Conservation (phyloP, 2,888 invertebrate genomes). For the Mesochorus sp. region DNA sequence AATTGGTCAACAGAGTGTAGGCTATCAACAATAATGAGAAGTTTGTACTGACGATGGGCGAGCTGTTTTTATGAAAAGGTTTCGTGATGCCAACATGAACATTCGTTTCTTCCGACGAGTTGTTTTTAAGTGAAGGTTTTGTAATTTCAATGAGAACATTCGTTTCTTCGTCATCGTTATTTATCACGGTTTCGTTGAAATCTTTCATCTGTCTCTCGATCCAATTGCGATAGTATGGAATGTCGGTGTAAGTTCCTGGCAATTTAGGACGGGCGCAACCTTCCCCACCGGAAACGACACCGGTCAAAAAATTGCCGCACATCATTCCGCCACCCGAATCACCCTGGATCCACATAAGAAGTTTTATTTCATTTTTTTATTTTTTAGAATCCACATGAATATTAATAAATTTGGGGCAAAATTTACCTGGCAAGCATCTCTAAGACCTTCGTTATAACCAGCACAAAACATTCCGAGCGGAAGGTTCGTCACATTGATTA, state of each 20-base stretch:
- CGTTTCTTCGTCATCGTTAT: too few species aligned
- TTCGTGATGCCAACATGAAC: not conserved
- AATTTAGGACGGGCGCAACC: slow-evolving; percentile 73
- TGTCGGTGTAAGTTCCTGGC: slow-evolving; percentile 76
- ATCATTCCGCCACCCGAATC: slow-evolving; percentile 79
- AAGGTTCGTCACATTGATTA: slow-evolving; percentile 63
- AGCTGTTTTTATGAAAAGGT: not conserved
- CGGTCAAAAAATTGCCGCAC: slow-evolving; percentile 71
- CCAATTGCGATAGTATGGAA: slow-evolving; percentile 71
- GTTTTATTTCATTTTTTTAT: too few species aligned
- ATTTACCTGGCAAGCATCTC: slow-evolving; percentile 75
- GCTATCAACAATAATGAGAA: not conserved
- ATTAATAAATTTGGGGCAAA: not conserved
- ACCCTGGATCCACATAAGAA: slow-evolving; percentile 73
- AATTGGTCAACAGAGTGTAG: not conserved
- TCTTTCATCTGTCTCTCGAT: slow-evolving; percentile 59
- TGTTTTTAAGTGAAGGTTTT: too few species aligned
- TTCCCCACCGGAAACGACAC: slow-evolving; percentile 76
- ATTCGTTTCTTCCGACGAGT: too few species aligned
- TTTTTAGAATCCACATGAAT: too few species aligned
- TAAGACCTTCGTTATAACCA: slow-evolving; percentile 73
- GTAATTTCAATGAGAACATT: too few species aligned
- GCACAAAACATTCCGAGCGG: slow-evolving; percentile 73
- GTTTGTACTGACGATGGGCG: not conserved
- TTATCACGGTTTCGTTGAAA: not conserved